Conservation (phyloP, 2,113 vertebrate species). For the Mirza zaza region DNA sequence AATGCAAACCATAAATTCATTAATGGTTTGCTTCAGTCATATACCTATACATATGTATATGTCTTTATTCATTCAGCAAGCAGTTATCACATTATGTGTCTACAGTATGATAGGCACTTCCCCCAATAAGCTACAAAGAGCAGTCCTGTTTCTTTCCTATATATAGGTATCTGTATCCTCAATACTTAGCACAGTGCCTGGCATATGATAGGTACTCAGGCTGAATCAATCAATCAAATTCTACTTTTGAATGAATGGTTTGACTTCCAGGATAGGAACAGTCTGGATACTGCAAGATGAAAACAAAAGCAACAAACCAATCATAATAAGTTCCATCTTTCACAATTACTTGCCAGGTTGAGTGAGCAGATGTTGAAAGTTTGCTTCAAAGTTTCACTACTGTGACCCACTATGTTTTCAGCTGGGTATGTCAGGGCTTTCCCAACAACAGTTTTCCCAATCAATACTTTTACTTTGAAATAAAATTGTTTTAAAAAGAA, state of each 20-base stretch:
- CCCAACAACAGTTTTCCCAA: background rate
- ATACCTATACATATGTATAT: background rate
- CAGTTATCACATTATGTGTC: background rate
- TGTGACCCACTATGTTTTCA: background rate
- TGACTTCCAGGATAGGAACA: background rate
- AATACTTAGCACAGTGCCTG: background rate
- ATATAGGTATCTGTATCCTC: background rate
- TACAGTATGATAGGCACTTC: background rate
- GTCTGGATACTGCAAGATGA: background rate
- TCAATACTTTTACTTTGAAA: background rate
- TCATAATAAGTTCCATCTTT: background rate
- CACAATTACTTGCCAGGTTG: background rate
- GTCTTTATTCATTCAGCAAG: background rate
- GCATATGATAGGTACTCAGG: background rate
- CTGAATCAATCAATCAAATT: background rate
- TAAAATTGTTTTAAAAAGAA: background rate
- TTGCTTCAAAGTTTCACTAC: background rate
- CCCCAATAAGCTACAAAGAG: background rate
- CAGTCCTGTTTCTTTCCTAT: background rate
- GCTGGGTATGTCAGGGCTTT: background rate
- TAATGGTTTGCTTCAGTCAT: background rate
- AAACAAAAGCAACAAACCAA: background rate
- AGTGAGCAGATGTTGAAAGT: background rate
- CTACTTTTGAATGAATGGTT: background rate
- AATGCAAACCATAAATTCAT: background rate